Evolutionary conservation across 2,797 vertebrate species (phyloP), one percentile per base, ranked within the genome.

Genomic region (Rhodeus uyekii): DNA sequence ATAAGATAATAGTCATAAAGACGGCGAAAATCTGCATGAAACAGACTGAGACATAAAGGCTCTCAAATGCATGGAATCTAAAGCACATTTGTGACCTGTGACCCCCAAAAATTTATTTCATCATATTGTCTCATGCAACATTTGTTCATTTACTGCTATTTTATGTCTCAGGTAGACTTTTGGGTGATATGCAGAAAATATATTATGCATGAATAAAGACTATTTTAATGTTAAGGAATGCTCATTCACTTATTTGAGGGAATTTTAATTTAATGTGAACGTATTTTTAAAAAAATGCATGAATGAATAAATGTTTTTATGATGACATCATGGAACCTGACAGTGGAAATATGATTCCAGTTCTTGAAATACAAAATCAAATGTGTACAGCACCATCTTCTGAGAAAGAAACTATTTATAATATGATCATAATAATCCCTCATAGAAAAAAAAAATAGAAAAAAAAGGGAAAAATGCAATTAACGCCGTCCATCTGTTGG

Each of bases 401-500:
- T 27, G 8, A 69, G 64, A 76, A 76, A 38, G 24, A 32, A 80
- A 81, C 50, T 53, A 83, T 38, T 32, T 19, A 67, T 60, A 65
- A 75, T 69, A 24, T 76, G 16, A 76, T 61, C 55, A 76, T 76
- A 61, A 76, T 58, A 76, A 61, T 58, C 72, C 58, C 2, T 13
- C 22, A n/a, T 39, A 32, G 38, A 12, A 67, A 61, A 71, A 22
- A 60, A 32, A 16, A 58, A n/a, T n/a, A n/a, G n/a, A n/a, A 50
- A 72, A 76, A 32, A 65, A 65, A 63, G n/a, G 13, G 12, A 76
- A 76, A 77, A 77, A 77, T 77, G 75, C 72, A 79, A 81, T 76
- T 76, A 71, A 76, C 65, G 32, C 32, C 22, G 29, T 42, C 64
- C 83, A 81, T 81, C 78, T 84, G 83, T 63, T 84, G 64, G 69